Conservation (phyloP, 2,797 vertebrate species). For the Euthynnus affinis region DNA sequence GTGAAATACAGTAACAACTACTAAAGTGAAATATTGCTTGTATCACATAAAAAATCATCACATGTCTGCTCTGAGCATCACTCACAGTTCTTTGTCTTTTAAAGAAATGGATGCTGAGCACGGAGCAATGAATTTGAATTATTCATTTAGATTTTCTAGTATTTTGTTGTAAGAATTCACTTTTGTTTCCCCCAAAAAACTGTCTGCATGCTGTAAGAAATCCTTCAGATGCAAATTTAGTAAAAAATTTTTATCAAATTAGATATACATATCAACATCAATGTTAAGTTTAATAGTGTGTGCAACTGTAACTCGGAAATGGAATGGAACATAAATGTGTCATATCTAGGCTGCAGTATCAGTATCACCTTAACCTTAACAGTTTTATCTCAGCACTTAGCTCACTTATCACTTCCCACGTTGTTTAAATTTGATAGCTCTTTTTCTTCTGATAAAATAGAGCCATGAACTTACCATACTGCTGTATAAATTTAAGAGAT, state of each 20-base stretch:
- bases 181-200: not conserved
- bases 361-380: constrained; percentile 30
- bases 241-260: constrained; percentile 7
- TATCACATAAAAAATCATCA: not conserved
- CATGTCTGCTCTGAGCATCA: too few species aligned
- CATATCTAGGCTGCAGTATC: constrained; percentile 44
- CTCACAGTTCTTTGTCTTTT: not conserved
- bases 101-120: not conserved
- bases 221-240: constrained; percentile 6
- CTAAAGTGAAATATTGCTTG: not conserved
- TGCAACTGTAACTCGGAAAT: constrained; percentile 25
- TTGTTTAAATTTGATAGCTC: constrained; percentile 16
- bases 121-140: not conserved
- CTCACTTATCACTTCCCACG: constrained; percentile 33
- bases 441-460: not conserved
- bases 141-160: not conserved
- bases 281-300: constrained; percentile 48
- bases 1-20: not conserved
- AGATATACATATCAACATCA: constrained; percentile 37
- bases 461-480: not conserved
- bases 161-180: constrained; percentile 2
- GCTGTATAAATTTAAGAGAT: too few species aligned
- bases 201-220: constrained; percentile 4
- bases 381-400: constrained; percentile 9
- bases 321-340: constrained; percentile 21